Evolutionary conservation across 2,797 vertebrate species (phyloP), one percentile per base, ranked within the genome.

Genomic region (Urocyon cinereoargenteus): DNA sequence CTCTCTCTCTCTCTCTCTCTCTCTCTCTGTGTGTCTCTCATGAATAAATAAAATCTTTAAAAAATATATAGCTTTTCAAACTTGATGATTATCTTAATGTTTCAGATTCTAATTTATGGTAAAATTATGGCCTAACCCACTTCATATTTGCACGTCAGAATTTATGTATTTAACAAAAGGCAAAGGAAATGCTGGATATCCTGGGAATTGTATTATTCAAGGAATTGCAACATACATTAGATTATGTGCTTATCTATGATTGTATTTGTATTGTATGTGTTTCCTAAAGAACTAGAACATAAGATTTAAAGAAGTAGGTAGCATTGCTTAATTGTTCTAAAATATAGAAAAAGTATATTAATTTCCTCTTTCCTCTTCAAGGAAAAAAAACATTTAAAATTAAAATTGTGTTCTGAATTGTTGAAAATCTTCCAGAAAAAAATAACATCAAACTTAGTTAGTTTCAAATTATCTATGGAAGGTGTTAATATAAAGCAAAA

Each of bases 401-500:
- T 93, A 86, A 85, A 88, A 84, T 77, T 89, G 6, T 31, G 83
- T 77, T 68, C 28, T 34, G 49, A 86, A 86, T 62, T 93, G 55
- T 75, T 92, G 40, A 96, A 96, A 87, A 26, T 92, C 90, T 66
- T 84, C 73, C 10, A 82, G 45, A 77, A 62, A 86, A 87, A 31
- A 94, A 61, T 79, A 55, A 26, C n/a, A 55, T 90, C 87, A 95
- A 91, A 64, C 83, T 87, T 75, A 59, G 51, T 96, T 96, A 95
- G 78, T 86, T 92, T 94, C 85, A 95, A 82, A 91, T 94, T 92
- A 57, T 91, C 66, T 86, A 31, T 88, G 85, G 90, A 95, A 90
- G n/a, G 49, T 88, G 45, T 81, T 90, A 95, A 96, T 90, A 82
- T 75, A 88, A 86, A 90, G n/a, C 82, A 75, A 97, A 96, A 87